Evolutionary conservation across 2,888 invertebrate species (phyloP).

Genomic region (Drosophila sordidapex): DNA sequence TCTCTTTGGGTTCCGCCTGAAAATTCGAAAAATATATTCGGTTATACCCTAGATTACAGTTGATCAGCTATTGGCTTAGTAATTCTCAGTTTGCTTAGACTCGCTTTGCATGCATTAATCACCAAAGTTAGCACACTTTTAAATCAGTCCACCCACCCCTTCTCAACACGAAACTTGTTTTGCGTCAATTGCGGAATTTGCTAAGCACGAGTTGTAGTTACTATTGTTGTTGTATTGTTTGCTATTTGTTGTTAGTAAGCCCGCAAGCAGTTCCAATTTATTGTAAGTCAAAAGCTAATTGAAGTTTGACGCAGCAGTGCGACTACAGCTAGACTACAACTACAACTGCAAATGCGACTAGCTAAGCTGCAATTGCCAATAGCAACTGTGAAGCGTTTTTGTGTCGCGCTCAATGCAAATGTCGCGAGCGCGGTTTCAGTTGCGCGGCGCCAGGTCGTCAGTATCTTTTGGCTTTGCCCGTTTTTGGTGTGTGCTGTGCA

Average conservation of each 20-base stretch:
- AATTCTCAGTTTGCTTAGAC: conserved; percentile 15
- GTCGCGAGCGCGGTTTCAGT: conserved; percentile 46
- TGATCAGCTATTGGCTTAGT: conserved; percentile 45
- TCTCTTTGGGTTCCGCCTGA: conserved; percentile 25
- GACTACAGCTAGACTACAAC: background rate
- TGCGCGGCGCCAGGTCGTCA: conserved; percentile 43
- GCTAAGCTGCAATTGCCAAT: conserved; percentile 14
- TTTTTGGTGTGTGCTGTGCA: conserved; percentile 42
- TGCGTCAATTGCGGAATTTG: conserved; percentile 51
- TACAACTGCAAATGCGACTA: background rate
- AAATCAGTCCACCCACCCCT: background rate
- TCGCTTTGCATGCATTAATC: conserved; percentile 66
- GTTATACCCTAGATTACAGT: conserved; percentile 2
- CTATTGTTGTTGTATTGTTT: conserved; percentile 27
- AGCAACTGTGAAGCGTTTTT: conserved; percentile 30
- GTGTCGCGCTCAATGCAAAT: conserved; percentile 53
- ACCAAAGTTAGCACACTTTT: conserved; percentile 6
- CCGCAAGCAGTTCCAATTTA: conserved; percentile 58
- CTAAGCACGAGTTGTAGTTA: conserved; percentile 48
- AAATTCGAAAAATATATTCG: conserved; percentile 13
- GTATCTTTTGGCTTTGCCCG: conserved; percentile 37
- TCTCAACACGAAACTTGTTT: conserved; percentile 61
- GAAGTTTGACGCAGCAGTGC: conserved; percentile 59
- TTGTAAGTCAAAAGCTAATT: conserved; percentile 75
- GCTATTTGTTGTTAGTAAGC: conserved; percentile 29